A percentile compares a stretch with the other conserved stretches of the same genome.
These are phyloP conservation scores for Sus scrofa DNA, from an alignment of 2,113 vertebrate species.

Conservation along the genomic window DNA sequence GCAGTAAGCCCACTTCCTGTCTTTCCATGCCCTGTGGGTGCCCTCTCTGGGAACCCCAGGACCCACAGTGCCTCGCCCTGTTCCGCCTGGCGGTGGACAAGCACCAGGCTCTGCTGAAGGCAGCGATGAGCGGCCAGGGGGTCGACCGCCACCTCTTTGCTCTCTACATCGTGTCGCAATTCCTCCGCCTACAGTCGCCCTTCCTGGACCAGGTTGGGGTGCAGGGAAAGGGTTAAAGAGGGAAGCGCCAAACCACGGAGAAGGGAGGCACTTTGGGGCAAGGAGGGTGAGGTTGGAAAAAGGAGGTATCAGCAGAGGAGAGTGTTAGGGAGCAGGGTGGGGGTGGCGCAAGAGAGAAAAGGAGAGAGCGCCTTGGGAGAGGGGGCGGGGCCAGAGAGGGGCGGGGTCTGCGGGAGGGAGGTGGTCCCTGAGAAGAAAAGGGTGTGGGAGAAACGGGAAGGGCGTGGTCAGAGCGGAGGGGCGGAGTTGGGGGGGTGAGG, in stretches of 20 bases:
- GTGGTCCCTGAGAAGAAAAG: too few species aligned
- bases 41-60: conserved; percentile 78
- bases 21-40: conserved; percentile 58
- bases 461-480: too few species aligned
- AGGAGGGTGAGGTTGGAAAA: neutral
- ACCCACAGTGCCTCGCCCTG: conserved; percentile 87
- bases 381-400: neutral
- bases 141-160: conserved; percentile 94
- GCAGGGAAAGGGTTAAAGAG: neutral
- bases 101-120: conserved; percentile 91
- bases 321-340: neutral
- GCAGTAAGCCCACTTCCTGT: conserved; percentile 48
- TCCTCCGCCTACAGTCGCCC: conserved; percentile 67
- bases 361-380: fast-evolving
- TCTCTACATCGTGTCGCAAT: conserved; percentile 91
- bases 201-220: conserved; percentile 76
- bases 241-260: neutral
- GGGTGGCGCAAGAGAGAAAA: neutral
- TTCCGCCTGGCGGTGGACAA: conserved; percentile 90
- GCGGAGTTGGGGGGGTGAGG: too few species aligned
- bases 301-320: neutral
- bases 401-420: neutral
- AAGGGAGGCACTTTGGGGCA: neutral
- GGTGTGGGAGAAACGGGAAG: neutral
- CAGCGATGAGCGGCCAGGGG: conserved; percentile 92